Percentiles rank a stretch among this genome's conserved stretches.
phyloP scores from a whole-genome alignment of 2,888 invertebrate genomes.

The Elaeidobius kamerunicus region DNA sequence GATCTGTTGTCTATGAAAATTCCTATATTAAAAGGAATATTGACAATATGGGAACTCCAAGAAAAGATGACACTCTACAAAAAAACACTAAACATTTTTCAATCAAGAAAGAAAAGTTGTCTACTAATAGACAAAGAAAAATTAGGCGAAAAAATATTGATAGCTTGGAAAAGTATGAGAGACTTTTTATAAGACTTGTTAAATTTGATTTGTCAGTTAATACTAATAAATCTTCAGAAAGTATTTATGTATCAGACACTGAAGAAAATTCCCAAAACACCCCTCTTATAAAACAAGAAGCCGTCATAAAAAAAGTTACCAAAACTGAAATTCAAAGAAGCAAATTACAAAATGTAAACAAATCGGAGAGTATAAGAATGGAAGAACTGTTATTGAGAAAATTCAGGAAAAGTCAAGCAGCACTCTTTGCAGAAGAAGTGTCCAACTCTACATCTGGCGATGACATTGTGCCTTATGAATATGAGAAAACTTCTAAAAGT shows the following conservation, averaged over 20 bases:
- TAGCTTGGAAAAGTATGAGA: constrained; percentile 9
- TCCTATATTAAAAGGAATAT: no score
- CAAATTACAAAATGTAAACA: constrained; percentile 11
- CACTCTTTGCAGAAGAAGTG: neutral
- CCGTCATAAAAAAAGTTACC: constrained; percentile 8
- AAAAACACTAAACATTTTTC: no score
- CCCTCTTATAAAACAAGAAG: neutral
- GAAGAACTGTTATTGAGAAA: constrained; percentile 9
- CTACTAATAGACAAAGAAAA: neutral
- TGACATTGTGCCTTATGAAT: constrained; percentile 11
- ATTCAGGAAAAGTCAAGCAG: constrained; percentile 4
- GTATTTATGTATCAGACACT: neutral
- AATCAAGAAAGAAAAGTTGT: neutral
- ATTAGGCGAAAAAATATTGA: neutral
- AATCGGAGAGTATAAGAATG: constrained; percentile 12
- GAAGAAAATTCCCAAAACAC: neutral
- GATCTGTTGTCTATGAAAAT: no score
- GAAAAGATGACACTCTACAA: neutral
- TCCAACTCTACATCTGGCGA: neutral
- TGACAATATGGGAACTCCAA: neutral
- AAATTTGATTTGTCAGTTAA: constrained; percentile 8
- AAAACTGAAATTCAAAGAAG: constrained; percentile 5
- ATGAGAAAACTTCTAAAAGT: constrained; percentile 12
- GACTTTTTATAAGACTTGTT: constrained; percentile 13
- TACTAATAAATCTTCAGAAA: neutral